phyloP scores from a whole-genome alignment of 2,797 vertebrate species.

The Siniperca undulata region DNA sequence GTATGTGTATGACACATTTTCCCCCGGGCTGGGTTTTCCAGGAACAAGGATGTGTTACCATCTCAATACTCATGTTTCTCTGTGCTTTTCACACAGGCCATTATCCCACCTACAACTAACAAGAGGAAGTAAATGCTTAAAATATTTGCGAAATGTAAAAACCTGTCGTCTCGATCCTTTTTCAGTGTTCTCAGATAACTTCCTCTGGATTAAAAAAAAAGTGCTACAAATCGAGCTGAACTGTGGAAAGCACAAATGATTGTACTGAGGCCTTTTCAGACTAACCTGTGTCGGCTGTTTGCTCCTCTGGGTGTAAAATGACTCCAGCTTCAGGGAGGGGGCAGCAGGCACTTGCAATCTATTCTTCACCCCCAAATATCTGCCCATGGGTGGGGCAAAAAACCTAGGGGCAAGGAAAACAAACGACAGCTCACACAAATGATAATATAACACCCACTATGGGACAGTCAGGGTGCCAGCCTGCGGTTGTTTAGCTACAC shows the following conservation, averaged over 20 bases:
- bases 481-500: neutral
- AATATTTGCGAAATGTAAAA: neutral
- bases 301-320: constrained; percentile 83
- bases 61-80: constrained; percentile 2
- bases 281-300: constrained; percentile 79
- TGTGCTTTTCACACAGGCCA: neutral
- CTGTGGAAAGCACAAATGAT: neutral
- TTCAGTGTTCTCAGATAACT: neutral
- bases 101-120: neutral
- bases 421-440: constrained; percentile 42
- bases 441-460: constrained; percentile 1
- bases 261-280: constrained; percentile 18
- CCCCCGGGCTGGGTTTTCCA: constrained; percentile 12
- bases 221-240: neutral
- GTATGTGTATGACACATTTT: neutral
- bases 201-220: neutral
- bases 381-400: constrained; percentile 88
- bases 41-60: constrained; percentile 31
- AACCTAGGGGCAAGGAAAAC: constrained; percentile 77
- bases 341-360: constrained; percentile 71
- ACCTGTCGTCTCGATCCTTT: neutral
- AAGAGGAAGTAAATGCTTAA: neutral
- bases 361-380: constrained; percentile 88
- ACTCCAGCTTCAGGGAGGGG: constrained; percentile 84
- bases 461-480: neutral